phyloP scores from a whole-genome alignment of 2,797 vertebrate genomes.

The Halcyon smyrnensis region DNA sequence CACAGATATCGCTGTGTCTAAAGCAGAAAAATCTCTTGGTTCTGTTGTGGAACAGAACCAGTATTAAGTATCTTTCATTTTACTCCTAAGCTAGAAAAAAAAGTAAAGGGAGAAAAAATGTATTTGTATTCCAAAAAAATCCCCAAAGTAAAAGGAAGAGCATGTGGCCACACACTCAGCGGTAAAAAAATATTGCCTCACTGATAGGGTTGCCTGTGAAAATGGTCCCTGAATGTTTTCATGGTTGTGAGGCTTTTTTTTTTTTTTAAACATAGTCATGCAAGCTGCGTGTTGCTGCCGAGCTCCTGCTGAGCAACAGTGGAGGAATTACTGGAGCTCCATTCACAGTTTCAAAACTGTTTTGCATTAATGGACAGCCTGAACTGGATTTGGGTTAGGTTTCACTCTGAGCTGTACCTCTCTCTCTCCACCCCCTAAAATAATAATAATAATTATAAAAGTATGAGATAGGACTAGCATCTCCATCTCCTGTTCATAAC shows the following conservation, averaged over 20 bases:
- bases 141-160: not conserved
- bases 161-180: not conserved
- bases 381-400: conserved; percentile 40
- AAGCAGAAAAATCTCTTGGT: not conserved
- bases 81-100: not conserved
- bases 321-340: conserved; percentile 53
- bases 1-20: not conserved
- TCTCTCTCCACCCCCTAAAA: conserved; percentile 15
- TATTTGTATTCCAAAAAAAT: not conserved
- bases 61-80: not conserved
- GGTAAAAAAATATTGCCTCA: not conserved
- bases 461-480: conserved; percentile 56
- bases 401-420: conserved; percentile 47
- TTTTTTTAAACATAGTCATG: not conserved
- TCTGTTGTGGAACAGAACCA: not conserved
- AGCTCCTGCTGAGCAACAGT: conserved; percentile 2
- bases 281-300: conserved; percentile 16
- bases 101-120: not conserved
- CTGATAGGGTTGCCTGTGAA: not conserved
- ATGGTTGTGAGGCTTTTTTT: conserved; percentile 12
- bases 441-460: conserved; percentile 55
- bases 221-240: not conserved
- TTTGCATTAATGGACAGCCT: conserved; percentile 34
- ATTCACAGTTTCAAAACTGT: conserved; percentile 47
- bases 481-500: conserved; percentile 62